A percentile compares a stretch with the other conserved stretches of the same genome.
Evolutionary conservation across 2,113 vertebrate species (phyloP).

Genomic region (Fulica atra): DNA sequence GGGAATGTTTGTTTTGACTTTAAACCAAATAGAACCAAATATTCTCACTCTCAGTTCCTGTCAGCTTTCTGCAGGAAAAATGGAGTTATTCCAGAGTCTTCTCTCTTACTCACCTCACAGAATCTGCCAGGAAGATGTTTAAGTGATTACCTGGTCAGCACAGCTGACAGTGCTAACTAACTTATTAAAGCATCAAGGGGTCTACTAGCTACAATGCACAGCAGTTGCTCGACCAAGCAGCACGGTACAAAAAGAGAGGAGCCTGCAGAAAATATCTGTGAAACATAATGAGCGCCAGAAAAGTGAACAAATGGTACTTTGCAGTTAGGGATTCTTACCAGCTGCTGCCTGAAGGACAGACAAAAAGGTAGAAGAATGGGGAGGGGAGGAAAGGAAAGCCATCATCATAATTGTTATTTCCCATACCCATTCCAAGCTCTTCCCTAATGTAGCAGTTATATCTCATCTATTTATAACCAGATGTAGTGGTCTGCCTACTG

Average conservation of each 20-base stretch:
- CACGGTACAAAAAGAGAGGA: background rate
- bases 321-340: background rate
- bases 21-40: background rate
- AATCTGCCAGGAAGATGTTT: background rate
- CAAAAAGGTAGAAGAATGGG: background rate
- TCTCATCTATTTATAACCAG: background rate
- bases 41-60: background rate
- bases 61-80: background rate
- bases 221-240: background rate
- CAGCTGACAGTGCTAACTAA: background rate
- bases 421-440: background rate
- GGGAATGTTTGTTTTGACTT: background rate
- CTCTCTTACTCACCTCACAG: background rate
- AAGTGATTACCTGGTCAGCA: background rate
- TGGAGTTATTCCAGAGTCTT: background rate
- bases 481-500: background rate
- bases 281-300: background rate
- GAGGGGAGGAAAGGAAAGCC: background rate
- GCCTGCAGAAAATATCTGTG: background rate
- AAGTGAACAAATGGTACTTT: background rate
- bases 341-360: background rate
- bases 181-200: background rate
- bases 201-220: background rate
- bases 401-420: background rate
- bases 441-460: background rate